Evolutionary conservation across 2,888 invertebrate genomes (phyloP), one percentile per base, ranked within the genome.

Genomic region (Magallana nippona): DNA sequence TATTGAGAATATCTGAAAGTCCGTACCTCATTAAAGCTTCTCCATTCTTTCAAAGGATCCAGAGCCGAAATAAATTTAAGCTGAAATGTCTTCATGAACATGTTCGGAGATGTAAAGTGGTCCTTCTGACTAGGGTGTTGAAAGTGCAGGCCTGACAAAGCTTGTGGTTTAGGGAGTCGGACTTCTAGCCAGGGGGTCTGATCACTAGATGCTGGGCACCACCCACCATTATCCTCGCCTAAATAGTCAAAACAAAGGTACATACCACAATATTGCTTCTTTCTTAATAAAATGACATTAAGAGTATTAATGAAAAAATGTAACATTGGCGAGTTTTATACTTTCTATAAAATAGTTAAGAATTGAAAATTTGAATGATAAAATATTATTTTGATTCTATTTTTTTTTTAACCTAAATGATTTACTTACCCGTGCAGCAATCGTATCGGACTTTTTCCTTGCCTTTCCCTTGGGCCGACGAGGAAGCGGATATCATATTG

Each of bases 151-250:
- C 86, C 86, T 44, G 87, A 86, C 63, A 91, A 82, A n/a, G 86
- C 83, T 78, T 81, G 86, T 8, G 88, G 89, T 71, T 88, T 87
- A 55, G 81, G 58, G 19, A 91, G 84, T 11, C 82, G 87, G 11
- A 91, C 86, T 83, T 88, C 84, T 32, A 88, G 86, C 87, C 86
- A 90, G 10, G 91, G 89, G 1, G 71, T n/a, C 0, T 13, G 44
- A 81, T 91, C 91, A 32, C 27, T n/a, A 1, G 19, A 13, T 1
- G 78, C 78, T 27, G 91, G 89, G 58, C 91, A 91, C 91, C 91
- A 91, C 3, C 89, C 89, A 60, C 85, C 87, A 15, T 82, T 81
- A 15, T 79, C 77, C n/a, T 86, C 63, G 32, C 82, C 87, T 87
- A 60, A 15, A 84, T 55, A 15, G 44, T 44, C 44, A 44, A 44